phyloP scores from a whole-genome alignment of 1,140 invertebrate species.

The Cepaea nemoralis region DNA sequence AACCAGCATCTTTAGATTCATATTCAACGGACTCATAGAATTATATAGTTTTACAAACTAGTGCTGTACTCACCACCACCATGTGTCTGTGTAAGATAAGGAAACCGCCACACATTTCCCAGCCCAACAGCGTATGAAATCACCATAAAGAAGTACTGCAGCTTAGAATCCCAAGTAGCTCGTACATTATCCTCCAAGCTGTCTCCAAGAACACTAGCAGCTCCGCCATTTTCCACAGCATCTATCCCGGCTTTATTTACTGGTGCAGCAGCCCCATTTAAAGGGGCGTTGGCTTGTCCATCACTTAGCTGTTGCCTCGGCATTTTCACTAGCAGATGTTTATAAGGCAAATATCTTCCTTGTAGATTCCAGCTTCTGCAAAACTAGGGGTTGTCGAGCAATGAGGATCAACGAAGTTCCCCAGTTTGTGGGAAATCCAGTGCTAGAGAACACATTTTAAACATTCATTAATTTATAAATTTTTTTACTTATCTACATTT shows the following conservation, averaged over 20 bases:
- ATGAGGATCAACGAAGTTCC: no score
- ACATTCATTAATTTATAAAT: no score
- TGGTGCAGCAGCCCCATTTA: not conserved
- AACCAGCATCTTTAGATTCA: no score
- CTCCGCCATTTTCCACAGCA: not conserved
- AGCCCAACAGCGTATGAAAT: slow-evolving; percentile 67
- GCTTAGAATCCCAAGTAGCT: slow-evolving; percentile 59
- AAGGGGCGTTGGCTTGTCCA: not conserved
- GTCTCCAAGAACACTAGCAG: not conserved
- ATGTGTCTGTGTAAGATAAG: slow-evolving; percentile 64
- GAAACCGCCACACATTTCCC: slow-evolving; percentile 69
- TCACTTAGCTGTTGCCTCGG: not conserved
- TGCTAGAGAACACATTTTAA: no score
- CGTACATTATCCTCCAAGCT: slow-evolving; percentile 18
- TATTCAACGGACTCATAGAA: no score
- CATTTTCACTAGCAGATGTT: not conserved
- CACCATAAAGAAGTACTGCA: slow-evolving; percentile 68
- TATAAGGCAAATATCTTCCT: no score
- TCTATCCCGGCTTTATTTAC: not conserved
- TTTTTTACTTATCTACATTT: no score
- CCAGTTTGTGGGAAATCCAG: no score
- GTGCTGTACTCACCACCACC: slow-evolving; percentile 60
- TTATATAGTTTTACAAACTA: not conserved
- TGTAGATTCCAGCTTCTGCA: no score
- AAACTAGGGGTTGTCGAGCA: no score